Evolutionary conservation across 2,797 vertebrate species (phyloP), one percentile per base, ranked within the genome.

Genomic region (Cyprinodon diabolis): DNA sequence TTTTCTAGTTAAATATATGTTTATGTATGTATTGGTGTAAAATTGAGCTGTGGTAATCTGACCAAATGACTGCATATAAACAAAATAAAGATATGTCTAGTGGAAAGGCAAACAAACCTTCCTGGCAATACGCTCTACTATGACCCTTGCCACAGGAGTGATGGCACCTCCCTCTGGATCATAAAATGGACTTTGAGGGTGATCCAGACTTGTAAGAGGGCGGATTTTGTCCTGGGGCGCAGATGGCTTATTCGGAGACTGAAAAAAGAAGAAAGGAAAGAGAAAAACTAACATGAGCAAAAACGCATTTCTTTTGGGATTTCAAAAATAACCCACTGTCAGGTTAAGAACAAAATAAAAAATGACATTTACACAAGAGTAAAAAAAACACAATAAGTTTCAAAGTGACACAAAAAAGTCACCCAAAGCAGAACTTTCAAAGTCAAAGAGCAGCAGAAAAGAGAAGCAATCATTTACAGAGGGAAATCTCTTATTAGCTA

Each of bases 81-180:
- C 12, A 17, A 11, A 17, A 17, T n/a, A 4, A 23, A 45, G 7
- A n/a, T 14, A 5, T 72, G 14, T 40, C 11, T 43, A 9, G 7
- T 25, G 30, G 35, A 15, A 69, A 76, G 82, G 77, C 35, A 74
- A 52, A 83, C 84, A 75, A 17, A 99, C 98, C 97, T 99, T 99
- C 85, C 98, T 95, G 77, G 98, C 98, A 8, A 99, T 99, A 89
- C 98, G 96, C 82, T 99, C 98, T 73, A 99, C 96, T 78, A 98
- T 85, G 69, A 99, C 92, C 91, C 96, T 95, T 80, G 98, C 96
- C 74, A 99, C 97, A 69, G 97, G 95, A 66, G 92, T 97, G 87
- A 99, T 98, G 57, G 98, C 97, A 0, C 98, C 98, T 40, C 98
- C 98, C 84, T 99, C 98, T 23, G 97, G 97, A 76, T 99, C 98